Percentiles rank a stretch among this genome's conserved stretches.
phyloP scores from a whole-genome alignment of 1,140 invertebrate genomes.

The Drosophila rufa region DNA sequence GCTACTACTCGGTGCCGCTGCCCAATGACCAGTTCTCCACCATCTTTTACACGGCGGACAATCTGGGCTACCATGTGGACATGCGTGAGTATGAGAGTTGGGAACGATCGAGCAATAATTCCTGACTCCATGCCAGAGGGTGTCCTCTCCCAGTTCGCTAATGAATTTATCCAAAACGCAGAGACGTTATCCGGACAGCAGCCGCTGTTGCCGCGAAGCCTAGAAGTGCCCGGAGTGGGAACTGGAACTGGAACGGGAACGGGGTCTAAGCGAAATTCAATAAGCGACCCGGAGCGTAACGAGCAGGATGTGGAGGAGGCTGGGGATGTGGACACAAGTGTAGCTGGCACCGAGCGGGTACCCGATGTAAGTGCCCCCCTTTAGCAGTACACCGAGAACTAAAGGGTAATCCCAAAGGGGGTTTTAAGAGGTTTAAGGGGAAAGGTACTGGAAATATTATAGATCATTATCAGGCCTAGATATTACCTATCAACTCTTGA shows the following conservation, averaged over 20 bases:
- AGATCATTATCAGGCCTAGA: neutral
- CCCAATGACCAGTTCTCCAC: constrained; percentile 61
- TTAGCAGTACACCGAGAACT: neutral
- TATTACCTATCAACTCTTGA: neutral
- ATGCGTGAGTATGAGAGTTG: constrained; percentile 47
- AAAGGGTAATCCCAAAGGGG: neutral
- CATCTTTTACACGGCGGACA: constrained; percentile 73
- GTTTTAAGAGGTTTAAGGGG: neutral
- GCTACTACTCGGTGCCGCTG: constrained; percentile 73
- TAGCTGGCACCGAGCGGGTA: constrained; percentile 36
- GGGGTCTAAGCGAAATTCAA: constrained; percentile 66
- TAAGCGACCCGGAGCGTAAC: constrained; percentile 66
- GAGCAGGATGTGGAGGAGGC: constrained; percentile 25
- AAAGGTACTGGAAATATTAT: neutral
- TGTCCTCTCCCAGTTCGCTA: constrained; percentile 6
- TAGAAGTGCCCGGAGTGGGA: constrained; percentile 51
- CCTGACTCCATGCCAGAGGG: neutral
- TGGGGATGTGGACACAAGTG: constrained; percentile 35
- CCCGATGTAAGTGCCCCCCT: constrained; percentile 19
- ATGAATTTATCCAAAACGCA: constrained; percentile 56
- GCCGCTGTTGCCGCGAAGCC: constrained; percentile 63
- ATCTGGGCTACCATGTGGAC: constrained; percentile 75
- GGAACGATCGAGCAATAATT: neutral
- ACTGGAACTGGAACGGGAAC: constrained; percentile 1
- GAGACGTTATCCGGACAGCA: constrained; percentile 67